Evolutionary conservation across 53 echinoderm and acorn worm genomes (phyloP), one percentile per base, ranked within the genome.

Genomic region (Paelopatides confundens): DNA sequence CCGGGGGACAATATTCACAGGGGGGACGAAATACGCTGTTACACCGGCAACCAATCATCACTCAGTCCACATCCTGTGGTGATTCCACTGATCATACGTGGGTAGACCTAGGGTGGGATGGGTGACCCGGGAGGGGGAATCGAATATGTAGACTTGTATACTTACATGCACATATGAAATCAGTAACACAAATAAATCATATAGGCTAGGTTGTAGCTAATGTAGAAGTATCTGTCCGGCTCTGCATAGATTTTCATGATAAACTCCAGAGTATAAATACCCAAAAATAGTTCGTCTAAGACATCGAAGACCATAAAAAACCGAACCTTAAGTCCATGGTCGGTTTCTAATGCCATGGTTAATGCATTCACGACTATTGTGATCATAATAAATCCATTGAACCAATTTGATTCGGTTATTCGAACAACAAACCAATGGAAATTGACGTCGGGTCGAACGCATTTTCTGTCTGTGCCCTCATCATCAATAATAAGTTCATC

Each of bases 171-270:
- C 77, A 47, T 90, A 94, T 3, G 95, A 97, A 77, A 97, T 97
- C 15, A 94, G 85, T 35, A 97, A 86, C 9, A 97, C 98, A 5
- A 92, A 23, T 24, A 97, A 89, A 66, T 97, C 98, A 43, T 95
- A 97, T 21, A 95, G 71, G 87, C 94, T 98, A 87, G 71, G 87
- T 95, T 98, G 89, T 98, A 98, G 69, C 94, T 94, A 88, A 95
- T 98, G 88, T 94, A 95, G 87, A 98, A 98, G 58, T 98, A 98
- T 12, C 86, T 76, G 76, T 95, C 85, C 0, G 98, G 98, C 65
- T 98, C 98, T 27, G 98, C 98, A 81, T 98, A 98, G 70, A 98
- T 98, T 62, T 98, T 98, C 94, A 98, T 85, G 24, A 95, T 51
- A 43, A 98, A 98, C 76, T 98, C 98, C n/a, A 88, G 54, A 1